Percentiles rank a stretch among this genome's conserved stretches.
phyloP scores from a whole-genome alignment of 2,797 vertebrate species.

The Schizopygopsis malacanthus region DNA sequence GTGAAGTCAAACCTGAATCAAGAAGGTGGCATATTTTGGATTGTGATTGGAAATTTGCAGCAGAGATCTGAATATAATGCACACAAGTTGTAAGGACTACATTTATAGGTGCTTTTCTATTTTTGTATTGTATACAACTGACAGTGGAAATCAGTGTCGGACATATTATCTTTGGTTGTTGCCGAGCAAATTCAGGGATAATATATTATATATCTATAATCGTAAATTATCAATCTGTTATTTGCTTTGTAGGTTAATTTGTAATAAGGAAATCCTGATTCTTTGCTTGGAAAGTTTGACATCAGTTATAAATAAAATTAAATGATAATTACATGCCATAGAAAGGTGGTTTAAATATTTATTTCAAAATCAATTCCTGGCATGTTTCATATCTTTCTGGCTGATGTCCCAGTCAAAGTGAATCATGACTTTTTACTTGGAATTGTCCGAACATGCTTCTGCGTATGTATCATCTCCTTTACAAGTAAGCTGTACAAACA shows the following conservation, averaged over 20 bases:
- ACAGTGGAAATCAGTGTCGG: background rate
- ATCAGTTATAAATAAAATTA: background rate
- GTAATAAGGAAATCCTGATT: background rate
- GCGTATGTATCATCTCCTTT: background rate
- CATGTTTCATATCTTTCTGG: background rate
- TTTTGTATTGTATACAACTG: background rate
- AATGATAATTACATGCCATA: background rate
- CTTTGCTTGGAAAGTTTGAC: background rate
- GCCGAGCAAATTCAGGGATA: background rate
- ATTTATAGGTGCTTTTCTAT: background rate
- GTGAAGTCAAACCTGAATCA: background rate
- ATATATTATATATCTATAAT: background rate
- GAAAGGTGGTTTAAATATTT: background rate
- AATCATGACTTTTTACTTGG: slow-evolving; percentile 4
- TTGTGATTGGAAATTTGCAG: background rate
- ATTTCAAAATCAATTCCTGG: background rate
- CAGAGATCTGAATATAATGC: background rate
- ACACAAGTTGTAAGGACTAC: background rate
- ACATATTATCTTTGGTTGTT: background rate
- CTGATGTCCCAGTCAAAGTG: background rate
- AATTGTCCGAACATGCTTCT: slow-evolving; percentile 34
- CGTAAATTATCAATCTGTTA: background rate
- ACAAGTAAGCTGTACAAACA: slow-evolving; percentile 8
- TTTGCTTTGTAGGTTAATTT: background rate
- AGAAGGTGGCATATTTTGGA: background rate